Conservation (phyloP, 2,797 vertebrate genomes). For the Acanthurus tractus region DNA sequence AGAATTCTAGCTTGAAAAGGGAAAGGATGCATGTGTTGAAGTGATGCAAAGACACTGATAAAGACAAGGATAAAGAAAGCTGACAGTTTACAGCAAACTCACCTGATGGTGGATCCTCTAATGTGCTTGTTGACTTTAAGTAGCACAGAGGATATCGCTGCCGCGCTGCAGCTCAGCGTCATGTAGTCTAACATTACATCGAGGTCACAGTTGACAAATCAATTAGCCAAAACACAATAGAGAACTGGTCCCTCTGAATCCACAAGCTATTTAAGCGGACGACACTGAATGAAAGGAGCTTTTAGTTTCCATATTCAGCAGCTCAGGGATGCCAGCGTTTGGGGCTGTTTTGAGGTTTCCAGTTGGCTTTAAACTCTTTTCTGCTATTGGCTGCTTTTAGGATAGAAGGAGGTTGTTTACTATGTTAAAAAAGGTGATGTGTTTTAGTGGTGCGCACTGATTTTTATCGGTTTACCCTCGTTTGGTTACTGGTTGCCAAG, state of each 20-base stretch:
- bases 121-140: conserved; percentile 23
- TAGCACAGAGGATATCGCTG: not conserved
- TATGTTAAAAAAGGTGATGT: conserved; percentile 52
- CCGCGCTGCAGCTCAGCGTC: conserved; percentile 19
- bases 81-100: not conserved
- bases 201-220: conserved; percentile 48
- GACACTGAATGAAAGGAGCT: conserved; percentile 59
- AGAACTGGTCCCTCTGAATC: conserved; percentile 25
- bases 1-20: not conserved
- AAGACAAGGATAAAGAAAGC: not conserved
- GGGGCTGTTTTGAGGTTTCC: conserved; percentile 54
- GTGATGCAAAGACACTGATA: not conserved
- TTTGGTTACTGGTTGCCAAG: conserved; percentile 63
- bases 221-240: conserved; percentile 53
- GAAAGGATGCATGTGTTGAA: not conserved
- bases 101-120: conserved; percentile 4
- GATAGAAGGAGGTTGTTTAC: conserved; percentile 61
- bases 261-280: conserved; percentile 42
- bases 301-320: conserved; percentile 52
- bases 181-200: conserved; percentile 19
- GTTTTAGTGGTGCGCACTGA: conserved; percentile 41
- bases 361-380: conserved; percentile 54
- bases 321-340: conserved; percentile 40
- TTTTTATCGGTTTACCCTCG: conserved; percentile 57
- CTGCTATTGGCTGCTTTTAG: conserved; percentile 47